phyloP scores from a whole-genome alignment of 2,113 vertebrate species.

The Panthera leo region DNA sequence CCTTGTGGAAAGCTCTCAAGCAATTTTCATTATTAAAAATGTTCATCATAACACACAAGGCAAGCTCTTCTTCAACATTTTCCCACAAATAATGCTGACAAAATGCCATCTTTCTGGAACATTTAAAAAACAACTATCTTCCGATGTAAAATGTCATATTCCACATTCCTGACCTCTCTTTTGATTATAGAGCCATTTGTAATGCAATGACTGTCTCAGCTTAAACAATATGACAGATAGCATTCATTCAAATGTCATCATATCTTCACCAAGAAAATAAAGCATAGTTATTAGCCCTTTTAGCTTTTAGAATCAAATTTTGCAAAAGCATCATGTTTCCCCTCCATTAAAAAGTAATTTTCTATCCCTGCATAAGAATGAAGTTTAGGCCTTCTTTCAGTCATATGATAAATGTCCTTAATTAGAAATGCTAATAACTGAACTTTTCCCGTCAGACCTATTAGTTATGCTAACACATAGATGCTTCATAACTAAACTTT shows the following conservation, averaged over 20 bases:
- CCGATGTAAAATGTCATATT: neutral
- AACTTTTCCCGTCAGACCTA: neutral
- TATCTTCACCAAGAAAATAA: neutral
- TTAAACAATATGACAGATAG: neutral
- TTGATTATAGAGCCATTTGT: neutral
- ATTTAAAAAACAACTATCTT: neutral
- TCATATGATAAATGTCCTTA: constrained; percentile 57
- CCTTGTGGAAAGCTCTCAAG: neutral
- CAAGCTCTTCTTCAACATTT: neutral
- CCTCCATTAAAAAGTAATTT: constrained; percentile 52
- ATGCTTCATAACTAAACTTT: neutral
- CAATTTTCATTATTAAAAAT: constrained; percentile 49
- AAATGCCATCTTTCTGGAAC: neutral
- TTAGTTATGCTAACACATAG: constrained; percentile 43
- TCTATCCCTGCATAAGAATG: neutral
- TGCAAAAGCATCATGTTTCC: constrained; percentile 66
- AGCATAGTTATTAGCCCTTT: neutral
- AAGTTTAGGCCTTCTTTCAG: constrained; percentile 28
- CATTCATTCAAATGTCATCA: neutral
- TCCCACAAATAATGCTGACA: constrained; percentile 30
- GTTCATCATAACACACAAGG: neutral
- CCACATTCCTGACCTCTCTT: neutral
- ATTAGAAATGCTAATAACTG: constrained; percentile 64
- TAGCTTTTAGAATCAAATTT: constrained; percentile 64
- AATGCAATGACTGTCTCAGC: neutral